phyloP scores from a whole-genome alignment of 2,797 vertebrate species.

The Pelobates cultripes region DNA sequence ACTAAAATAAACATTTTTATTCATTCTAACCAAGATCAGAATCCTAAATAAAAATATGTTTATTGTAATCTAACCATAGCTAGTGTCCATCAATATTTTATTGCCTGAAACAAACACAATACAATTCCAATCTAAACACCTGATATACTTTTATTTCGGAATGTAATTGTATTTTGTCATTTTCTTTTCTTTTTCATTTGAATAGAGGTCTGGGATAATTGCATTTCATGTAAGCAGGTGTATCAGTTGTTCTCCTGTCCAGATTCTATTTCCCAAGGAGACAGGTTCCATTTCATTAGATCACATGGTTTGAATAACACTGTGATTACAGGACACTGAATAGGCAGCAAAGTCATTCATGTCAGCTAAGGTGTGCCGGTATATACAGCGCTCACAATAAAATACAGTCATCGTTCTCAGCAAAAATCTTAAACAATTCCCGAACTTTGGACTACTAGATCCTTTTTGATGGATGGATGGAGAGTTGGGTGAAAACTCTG shows the following conservation, averaged over 20 bases:
- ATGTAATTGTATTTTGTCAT: conserved; percentile 43
- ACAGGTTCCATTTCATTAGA: conserved; percentile 56
- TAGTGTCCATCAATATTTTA: neutral
- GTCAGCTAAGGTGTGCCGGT: neutral
- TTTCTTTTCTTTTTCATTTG: conserved; percentile 41
- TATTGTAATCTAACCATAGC: too few species aligned
- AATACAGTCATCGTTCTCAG: neutral
- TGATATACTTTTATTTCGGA: conserved; percentile 31
- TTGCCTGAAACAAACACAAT: neutral
- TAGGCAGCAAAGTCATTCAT: conserved; percentile 28
- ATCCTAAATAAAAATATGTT: too few species aligned
- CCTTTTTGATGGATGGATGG: too few species aligned
- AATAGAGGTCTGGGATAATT: conserved; percentile 49
- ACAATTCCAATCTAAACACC: conserved; percentile 11
- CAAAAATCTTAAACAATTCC: neutral
- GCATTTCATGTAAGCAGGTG: conserved; percentile 49
- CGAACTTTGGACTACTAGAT: too few species aligned
- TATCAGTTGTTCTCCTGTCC: conserved; percentile 32
- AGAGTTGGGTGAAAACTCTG: too few species aligned
- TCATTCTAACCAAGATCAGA: too few species aligned
- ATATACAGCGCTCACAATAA: conserved; percentile 11
- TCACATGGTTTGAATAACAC: conserved; percentile 42
- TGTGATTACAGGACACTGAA: conserved; percentile 42
- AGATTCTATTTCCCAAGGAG: conserved; percentile 54
- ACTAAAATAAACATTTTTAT: too few species aligned